These are phyloP conservation scores for Falcunculus frontatus DNA, from an alignment of 2,113 vertebrate species.

Conservation along the genomic window DNA sequence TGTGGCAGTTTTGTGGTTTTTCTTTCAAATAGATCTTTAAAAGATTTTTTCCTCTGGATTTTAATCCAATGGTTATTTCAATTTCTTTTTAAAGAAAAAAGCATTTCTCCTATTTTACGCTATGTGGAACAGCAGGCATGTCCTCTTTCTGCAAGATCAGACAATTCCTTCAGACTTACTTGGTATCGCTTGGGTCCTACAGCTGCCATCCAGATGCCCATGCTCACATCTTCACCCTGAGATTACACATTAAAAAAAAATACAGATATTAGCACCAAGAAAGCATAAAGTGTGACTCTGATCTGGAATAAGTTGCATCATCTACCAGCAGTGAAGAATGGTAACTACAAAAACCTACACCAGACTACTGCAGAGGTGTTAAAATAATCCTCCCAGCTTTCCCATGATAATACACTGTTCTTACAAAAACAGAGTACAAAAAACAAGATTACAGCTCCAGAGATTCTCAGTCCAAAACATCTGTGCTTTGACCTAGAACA, in stretches of 20 bases:
- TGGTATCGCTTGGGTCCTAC: constrained; percentile 90
- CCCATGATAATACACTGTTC: background rate
- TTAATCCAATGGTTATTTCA: background rate
- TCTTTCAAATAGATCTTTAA: background rate
- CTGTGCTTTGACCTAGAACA: background rate
- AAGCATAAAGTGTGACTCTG: background rate
- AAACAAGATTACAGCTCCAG: background rate
- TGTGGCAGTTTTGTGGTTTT: background rate
- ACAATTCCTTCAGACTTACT: background rate
- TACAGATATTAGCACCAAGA: background rate
- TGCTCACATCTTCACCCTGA: constrained; percentile 97
- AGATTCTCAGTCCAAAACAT: background rate
- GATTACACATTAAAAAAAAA: background rate
- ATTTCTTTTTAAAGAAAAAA: background rate
- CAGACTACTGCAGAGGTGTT: background rate
- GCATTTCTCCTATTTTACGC: background rate
- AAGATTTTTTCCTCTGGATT: background rate
- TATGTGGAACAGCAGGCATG: background rate
- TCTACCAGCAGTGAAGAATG: background rate
- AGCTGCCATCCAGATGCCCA: constrained; percentile 99
- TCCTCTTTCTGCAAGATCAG: background rate
- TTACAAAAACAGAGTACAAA: background rate
- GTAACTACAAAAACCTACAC: background rate
- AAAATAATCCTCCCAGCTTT: background rate
- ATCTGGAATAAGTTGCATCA: background rate